Evolutionary conservation across 2,888 invertebrate genomes (phyloP).

Genomic region (Dorcus parallelipipedus): DNA sequence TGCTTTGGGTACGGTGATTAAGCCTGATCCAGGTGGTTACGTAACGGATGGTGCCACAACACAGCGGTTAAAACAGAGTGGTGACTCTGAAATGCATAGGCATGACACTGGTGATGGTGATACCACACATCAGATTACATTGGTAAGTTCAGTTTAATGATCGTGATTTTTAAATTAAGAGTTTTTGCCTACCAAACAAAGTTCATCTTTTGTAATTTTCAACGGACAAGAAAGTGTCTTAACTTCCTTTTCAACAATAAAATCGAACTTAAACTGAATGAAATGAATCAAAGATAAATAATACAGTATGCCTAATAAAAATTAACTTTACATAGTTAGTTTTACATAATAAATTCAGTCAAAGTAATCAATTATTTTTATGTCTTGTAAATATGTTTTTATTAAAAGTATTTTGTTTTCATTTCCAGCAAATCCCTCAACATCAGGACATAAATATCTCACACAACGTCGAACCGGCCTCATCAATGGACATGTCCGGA

Average conservation of each 20-base stretch:
- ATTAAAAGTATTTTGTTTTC: not conserved
- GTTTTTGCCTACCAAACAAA: too few species aligned
- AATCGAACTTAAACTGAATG: too few species aligned
- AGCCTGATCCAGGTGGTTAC: constrained; percentile 45
- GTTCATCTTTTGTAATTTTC: too few species aligned
- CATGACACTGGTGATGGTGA: constrained; percentile 55
- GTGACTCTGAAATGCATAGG: constrained; percentile 49
- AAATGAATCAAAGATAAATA: too few species aligned
- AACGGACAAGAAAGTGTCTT: too few species aligned
- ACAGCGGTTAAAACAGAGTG: constrained; percentile 39
- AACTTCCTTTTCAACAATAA: too few species aligned
- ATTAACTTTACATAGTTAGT: too few species aligned
- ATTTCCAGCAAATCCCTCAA: constrained; percentile 42
- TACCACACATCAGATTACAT: constrained; percentile 42
- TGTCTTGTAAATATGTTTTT: not conserved
- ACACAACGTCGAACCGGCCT: constrained; percentile 39
- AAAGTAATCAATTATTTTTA: too few species aligned
- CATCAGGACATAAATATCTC: constrained; percentile 42
- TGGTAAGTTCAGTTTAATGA: constrained; percentile 33
- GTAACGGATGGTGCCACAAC: constrained; percentile 32
- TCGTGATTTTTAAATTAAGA: too few species aligned
- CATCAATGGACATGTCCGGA: constrained; percentile 40
- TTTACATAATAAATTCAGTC: too few species aligned
- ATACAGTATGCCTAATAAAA: too few species aligned
- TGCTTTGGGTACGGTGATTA: constrained; percentile 45